Conservation (phyloP, 2,113 vertebrate species). For the Nibea albiflora region DNA sequence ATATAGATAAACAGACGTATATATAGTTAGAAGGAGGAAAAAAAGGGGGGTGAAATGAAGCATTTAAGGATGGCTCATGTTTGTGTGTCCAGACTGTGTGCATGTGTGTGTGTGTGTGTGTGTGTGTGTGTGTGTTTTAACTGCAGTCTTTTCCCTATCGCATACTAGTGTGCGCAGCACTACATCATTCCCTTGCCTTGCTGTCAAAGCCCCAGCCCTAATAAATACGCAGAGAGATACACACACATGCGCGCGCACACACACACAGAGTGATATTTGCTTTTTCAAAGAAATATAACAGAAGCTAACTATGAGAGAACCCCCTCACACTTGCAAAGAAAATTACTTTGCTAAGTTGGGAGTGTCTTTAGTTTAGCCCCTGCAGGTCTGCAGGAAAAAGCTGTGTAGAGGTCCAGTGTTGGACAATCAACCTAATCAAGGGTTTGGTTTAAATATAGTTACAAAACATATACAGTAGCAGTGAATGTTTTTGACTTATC, state of each 20-base stretch:
- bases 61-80: neutral
- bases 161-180: conserved; percentile 37
- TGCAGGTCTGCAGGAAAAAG: neutral
- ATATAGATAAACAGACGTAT: conserved; percentile 15
- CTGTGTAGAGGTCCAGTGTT: neutral
- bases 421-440: neutral
- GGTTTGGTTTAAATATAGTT: neutral
- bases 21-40: neutral
- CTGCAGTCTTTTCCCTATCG: conserved; percentile 47
- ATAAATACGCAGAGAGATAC: conserved; percentile 10
- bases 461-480: neutral
- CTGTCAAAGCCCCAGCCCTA: conserved; percentile 38
- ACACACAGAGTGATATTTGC: neutral
- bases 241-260: neutral
- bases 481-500: neutral
- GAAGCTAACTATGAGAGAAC: neutral
- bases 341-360: neutral
- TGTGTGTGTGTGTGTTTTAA: conserved; percentile 7
- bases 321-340: neutral
- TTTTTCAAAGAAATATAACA: conserved; percentile 3
- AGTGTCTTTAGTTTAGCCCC: neutral
- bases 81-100: neutral
- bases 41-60: neutral
- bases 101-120: neutral
- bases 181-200: conserved; percentile 40